Conservation (phyloP, 2,888 invertebrate genomes). For the Mantis religiosa region DNA sequence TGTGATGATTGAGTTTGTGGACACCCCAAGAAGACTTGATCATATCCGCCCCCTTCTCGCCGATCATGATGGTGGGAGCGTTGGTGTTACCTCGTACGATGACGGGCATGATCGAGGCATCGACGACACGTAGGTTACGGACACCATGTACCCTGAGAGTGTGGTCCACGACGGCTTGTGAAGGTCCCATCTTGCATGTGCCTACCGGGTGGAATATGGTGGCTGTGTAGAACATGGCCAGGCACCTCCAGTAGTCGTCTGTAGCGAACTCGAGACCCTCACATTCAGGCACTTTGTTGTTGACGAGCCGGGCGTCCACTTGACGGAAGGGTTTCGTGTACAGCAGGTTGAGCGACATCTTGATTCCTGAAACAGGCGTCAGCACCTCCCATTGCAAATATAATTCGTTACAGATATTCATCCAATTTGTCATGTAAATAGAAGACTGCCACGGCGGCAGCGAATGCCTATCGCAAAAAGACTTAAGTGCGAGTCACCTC, state of each 20-base stretch:
- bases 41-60: conserved; percentile 41
- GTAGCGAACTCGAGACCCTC: conserved; percentile 53
- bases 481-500: no score
- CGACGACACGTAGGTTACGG: conserved; percentile 39
- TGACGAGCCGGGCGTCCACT: conserved; percentile 54
- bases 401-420: no score
- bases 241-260: conserved; percentile 63
- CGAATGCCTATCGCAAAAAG: no score
- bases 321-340: conserved; percentile 55
- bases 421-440: no score
- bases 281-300: conserved; percentile 58
- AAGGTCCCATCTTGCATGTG: conserved; percentile 68
- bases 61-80: conserved; percentile 42
- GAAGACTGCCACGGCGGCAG: no score
- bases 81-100: conserved; percentile 42
- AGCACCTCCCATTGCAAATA: no score
- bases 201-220: conserved; percentile 68
- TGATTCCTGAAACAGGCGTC: background rate
- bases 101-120: conserved; percentile 43
- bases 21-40: conserved; percentile 34
- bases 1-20: no score
- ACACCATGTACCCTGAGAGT: conserved; percentile 38
- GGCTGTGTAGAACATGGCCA: conserved; percentile 60
- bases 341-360: conserved; percentile 44
- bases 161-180: conserved; percentile 61